phyloP scores from a whole-genome alignment of 2,797 vertebrate genomes.

The Catostomus latipinnis region DNA sequence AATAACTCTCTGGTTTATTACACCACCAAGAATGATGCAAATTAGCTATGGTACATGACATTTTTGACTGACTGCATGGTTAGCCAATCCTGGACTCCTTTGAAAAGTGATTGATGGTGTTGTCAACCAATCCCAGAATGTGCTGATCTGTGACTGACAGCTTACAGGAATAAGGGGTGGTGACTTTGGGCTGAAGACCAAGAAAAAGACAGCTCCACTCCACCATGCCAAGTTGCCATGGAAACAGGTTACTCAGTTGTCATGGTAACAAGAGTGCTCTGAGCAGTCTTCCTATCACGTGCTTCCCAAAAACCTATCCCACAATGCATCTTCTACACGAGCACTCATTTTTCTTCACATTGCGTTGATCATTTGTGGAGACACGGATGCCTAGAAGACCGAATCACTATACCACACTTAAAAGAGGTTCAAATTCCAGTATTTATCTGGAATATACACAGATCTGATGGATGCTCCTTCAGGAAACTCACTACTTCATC shows the following conservation, averaged over 20 bases:
- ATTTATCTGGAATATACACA: constrained; percentile 13
- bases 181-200: constrained; percentile 2
- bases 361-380: constrained; percentile 23
- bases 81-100: constrained; percentile 21
- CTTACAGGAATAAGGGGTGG: constrained; percentile 3
- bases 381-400: constrained; percentile 25
- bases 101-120: constrained; percentile 3
- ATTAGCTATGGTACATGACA: not conserved
- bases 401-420: constrained; percentile 21
- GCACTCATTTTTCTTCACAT: constrained; percentile 24
- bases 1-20: constrained; percentile 25
- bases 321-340: constrained; percentile 42
- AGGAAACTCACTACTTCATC: constrained; percentile 31
- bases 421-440: constrained; percentile 11
- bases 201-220: constrained; percentile 23
- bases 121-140: constrained; percentile 33
- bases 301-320: constrained; percentile 51
- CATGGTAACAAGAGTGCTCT: constrained; percentile 47
- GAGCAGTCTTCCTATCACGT: constrained; percentile 58
- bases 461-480: constrained; percentile 21
- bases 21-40: constrained; percentile 26
- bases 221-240: constrained; percentile 24
- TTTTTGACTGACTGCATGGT: constrained; percentile 9
- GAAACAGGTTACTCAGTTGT: constrained; percentile 39
- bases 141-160: not conserved